phyloP scores from a whole-genome alignment of 1,140 invertebrate species.

The Dendroctonus ponderosae region DNA sequence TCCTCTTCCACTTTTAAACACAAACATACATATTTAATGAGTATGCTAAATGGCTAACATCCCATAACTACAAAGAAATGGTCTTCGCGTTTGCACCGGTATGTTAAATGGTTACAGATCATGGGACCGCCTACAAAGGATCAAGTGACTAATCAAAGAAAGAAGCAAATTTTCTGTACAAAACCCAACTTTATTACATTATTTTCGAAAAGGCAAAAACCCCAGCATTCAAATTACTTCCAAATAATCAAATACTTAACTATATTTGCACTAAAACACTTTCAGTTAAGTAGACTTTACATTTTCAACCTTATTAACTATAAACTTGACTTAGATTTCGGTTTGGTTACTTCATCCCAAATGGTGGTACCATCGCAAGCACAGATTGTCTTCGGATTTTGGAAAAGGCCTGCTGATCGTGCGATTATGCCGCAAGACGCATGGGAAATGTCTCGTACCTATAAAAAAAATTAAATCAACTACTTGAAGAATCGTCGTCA shows the following conservation, averaged over 20 bases:
- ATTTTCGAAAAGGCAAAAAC: too few relatives aligned
- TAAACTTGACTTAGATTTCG: constrained; percentile 30
- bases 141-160: too few relatives aligned
- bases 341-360: constrained; percentile 65
- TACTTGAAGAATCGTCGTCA: too few relatives aligned
- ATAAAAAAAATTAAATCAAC: too few relatives aligned
- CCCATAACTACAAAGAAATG: constrained; percentile 8
- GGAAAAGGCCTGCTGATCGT: constrained; percentile 74
- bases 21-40: constrained; percentile 31
- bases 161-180: too few relatives aligned
- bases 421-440: constrained; percentile 76
- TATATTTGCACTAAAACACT: too few relatives aligned
- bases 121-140: too few relatives aligned
- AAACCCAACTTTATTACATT: too few relatives aligned
- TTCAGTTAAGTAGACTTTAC: too few relatives aligned
- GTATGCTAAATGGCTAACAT: constrained; percentile 28
- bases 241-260: too few relatives aligned
- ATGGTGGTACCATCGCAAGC: constrained; percentile 76
- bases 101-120: too few relatives aligned
- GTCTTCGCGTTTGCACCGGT: background rate
- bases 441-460: background rate
- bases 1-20: constrained; percentile 23
- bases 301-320: background rate
- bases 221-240: too few relatives aligned
- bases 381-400: constrained; percentile 80